Evolutionary conservation across 2,113 vertebrate genomes (phyloP), one percentile per base, ranked within the genome.

Genomic region (Leptobrachium leishanense): DNA sequence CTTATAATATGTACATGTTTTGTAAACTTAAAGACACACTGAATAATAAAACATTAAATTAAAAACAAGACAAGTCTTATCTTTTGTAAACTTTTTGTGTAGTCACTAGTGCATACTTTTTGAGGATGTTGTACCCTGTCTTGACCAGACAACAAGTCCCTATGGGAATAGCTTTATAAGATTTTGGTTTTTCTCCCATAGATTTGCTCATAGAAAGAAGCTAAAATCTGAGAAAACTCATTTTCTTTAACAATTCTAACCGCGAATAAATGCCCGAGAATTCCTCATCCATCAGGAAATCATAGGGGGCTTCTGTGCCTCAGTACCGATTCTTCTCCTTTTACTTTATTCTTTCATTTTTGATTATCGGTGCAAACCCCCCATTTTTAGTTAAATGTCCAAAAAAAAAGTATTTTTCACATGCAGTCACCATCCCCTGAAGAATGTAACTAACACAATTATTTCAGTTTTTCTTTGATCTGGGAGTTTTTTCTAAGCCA

Each of bases 41-140:
- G 54, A 77, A 3, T 12, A 90, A 88, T 68, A 82, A 81, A 89
- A 89, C 85, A 84, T 90, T 92, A 92, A 93, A 92, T 93, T 92
- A 94, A 90, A 83, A 84, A 86, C 85, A 31, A 31, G 20, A 31
- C 85, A 83, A 84, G 85, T 88, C 85, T 83, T 87, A 84, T 86
- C 75, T 87, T 84, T 74, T 92, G 90, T 94, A 94, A 94, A 92
- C 89, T 89, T 81, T 65, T 65, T 82, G 55, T 31, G 20, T 74
- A 67, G 81, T 85, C 84, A 84, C 84, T 90, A 91, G 93, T 92
- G 90, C 90, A 92, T 89, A 90, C 84, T 87, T 84, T 20, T 13
- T 84, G 85, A 89, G 86, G 84, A 85, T 83, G 70, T 42, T 15
- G 77, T 46, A 62, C 20, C 78, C 64, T 68, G 39, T 44, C 8